These are phyloP conservation scores for Ophiothrix spiculata DNA, from an alignment of 35 echinoderm and acorn worm species.

Conservation along the genomic window DNA sequence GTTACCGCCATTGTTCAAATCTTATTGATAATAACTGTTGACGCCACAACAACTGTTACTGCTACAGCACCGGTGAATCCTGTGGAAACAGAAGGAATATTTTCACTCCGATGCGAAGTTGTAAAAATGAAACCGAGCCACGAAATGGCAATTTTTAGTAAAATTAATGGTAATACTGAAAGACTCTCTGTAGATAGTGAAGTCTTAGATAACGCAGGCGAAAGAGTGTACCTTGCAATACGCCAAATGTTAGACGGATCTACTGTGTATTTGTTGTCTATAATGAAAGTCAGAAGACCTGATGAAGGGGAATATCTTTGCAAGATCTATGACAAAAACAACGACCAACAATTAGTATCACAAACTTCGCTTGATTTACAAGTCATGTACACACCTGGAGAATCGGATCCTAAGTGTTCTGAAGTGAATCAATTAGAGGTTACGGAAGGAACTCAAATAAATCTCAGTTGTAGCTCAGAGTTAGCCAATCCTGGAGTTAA, in stretches of 20 bases:
- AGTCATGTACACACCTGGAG: not conserved
- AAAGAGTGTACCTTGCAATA: not conserved
- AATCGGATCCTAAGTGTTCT: not conserved
- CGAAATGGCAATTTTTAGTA: not conserved
- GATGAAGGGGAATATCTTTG: not conserved
- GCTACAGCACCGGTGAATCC: not conserved
- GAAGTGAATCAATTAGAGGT: not conserved
- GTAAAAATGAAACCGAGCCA: not conserved
- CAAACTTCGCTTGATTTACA: not conserved
- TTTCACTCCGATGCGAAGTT: not conserved
- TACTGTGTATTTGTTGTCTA: not conserved
- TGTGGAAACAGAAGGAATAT: not conserved
- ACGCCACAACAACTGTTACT: not conserved
- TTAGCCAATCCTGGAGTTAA: not conserved
- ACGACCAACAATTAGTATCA: not conserved
- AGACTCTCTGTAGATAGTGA: not conserved
- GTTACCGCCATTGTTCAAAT: not conserved
- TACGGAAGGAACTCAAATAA: not conserved
- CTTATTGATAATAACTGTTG: not conserved
- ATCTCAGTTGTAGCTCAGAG: constrained; percentile 1
- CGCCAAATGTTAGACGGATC: not conserved
- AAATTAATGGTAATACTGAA: not conserved
- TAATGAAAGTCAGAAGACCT: not conserved
- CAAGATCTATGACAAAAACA: not conserved
- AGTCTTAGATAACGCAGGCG: not conserved